Base-by-base conservation (phyloP, 1,140 invertebrate species). In the Drosophila arizonae region DNA sequence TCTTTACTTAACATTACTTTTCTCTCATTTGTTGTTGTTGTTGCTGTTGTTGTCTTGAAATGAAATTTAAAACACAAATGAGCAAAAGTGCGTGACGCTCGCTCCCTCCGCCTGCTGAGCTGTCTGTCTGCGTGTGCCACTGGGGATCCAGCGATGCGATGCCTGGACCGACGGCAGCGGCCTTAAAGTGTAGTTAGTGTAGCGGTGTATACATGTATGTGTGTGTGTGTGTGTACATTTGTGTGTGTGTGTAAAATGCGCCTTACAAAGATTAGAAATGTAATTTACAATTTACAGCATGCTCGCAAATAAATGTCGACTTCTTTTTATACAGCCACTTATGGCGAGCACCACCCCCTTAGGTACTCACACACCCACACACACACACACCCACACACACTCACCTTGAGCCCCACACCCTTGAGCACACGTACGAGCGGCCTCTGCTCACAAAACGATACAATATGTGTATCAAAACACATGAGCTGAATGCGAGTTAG, bases 271-370 rank as follows among this genome's bases (percentile, higher is more conserved):
- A 87, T 87, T 87, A 87, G 84, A 80, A 88, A 88, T 88, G 84
- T 88, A 88, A 88, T 88, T 88, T 88, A 88, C 84, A 88, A 88
- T 88, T 88, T 88, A 88, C 85, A 88, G 87, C 84, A 88, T 88
- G 85, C 84, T 88, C 84, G 84, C 84, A 88, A 88, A 88, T 88
- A 88, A 88, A 88, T 88, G 84, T 88, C 84, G 79, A 88, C 84
- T 88, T 88, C 77, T 79, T 88, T 86, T 88, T 88, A 88, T 88
- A 69, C 84, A 77, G 85, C 79, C 84, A 88, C 85, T 88, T 88
- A 77, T 80, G 76, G 79, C 76, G 45, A 55, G 50, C 73, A 64
- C 52, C 68, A 30, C 24, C 26, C 54, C 46, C 57, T 30, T 13
- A 33, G 26, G 41, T 11, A 21, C 66, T 15, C 48, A 24, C 60